These are phyloP conservation scores for Eucera pruinosa DNA, from an alignment of 2,888 invertebrate species.

Conservation along the genomic window DNA sequence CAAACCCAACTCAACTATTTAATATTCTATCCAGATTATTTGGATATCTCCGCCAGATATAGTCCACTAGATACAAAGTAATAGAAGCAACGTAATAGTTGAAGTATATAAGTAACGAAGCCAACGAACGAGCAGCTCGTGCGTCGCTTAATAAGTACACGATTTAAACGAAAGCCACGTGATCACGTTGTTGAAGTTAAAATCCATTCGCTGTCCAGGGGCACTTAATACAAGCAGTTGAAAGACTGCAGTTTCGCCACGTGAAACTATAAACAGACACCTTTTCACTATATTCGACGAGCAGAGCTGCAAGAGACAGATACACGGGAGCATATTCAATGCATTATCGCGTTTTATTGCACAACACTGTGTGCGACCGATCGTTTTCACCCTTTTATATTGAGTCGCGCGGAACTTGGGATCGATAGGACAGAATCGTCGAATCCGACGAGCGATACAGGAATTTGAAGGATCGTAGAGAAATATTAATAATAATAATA, in stretches of 20 bases:
- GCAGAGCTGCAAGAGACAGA: conserved; percentile 48
- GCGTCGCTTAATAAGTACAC: not conserved
- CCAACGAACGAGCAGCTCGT: not conserved
- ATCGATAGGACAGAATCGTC: too few species aligned
- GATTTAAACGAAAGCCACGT: conserved; percentile 9
- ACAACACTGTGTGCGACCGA: not conserved
- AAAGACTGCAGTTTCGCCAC: conserved; percentile 46
- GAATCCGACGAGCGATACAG: too few species aligned
- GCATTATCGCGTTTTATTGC: conserved; percentile 37
- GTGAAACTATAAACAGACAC: conserved; percentile 18
- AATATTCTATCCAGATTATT: too few species aligned
- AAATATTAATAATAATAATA: too few species aligned
- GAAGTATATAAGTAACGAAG: not conserved
- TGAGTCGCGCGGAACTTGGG: not conserved
- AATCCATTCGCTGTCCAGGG: conserved; percentile 14
- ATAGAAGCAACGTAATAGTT: not conserved
- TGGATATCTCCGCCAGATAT: too few species aligned
- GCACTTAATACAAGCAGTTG: conserved; percentile 42
- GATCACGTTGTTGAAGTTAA: conserved; percentile 10
- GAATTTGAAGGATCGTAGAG: too few species aligned
- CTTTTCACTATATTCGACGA: conserved; percentile 41
- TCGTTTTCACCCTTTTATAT: conserved; percentile 28
- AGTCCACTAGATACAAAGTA: not conserved
- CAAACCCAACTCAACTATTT: too few species aligned
- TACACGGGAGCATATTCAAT: conserved; percentile 22